Percentiles rank a stretch among this genome's conserved stretches.
phyloP scores from a whole-genome alignment of 1,140 invertebrate genomes.

The Neelides sp. region DNA sequence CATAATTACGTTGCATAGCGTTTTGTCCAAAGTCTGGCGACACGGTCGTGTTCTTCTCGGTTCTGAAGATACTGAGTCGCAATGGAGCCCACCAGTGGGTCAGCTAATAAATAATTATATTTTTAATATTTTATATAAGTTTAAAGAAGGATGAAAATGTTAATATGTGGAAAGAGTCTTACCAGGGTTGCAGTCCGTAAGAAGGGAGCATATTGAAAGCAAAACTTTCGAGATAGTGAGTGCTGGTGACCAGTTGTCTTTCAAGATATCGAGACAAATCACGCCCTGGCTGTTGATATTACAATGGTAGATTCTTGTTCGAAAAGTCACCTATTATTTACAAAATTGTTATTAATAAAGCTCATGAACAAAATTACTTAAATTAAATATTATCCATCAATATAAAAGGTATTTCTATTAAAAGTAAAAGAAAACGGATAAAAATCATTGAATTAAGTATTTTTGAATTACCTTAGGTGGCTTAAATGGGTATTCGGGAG shows the following conservation, averaged over 20 bases:
- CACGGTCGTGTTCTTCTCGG: slow-evolving; percentile 92
- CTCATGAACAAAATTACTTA: not conserved
- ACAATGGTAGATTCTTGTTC: slow-evolving; percentile 90
- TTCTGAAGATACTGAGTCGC: slow-evolving; percentile 96
- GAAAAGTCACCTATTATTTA: slow-evolving; percentile 72
- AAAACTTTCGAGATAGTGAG: slow-evolving; percentile 90
- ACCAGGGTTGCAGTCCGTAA: slow-evolving; percentile 95
- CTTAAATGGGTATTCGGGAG: slow-evolving; percentile 93
- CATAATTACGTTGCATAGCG: slow-evolving; percentile 77
- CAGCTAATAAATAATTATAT: slow-evolving; percentile 47
- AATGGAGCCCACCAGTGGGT: slow-evolving; percentile 94
- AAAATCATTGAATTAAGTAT: not conserved
- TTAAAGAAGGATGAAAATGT: not conserved
- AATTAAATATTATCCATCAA: not conserved
- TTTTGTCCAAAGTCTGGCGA: slow-evolving; percentile 95
- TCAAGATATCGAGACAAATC: slow-evolving; percentile 88
- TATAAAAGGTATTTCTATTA: not conserved
- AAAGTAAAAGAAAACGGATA: not conserved
- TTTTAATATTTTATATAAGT: slow-evolving; percentile 8
- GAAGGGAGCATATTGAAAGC: slow-evolving; percentile 83
- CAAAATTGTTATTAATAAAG: not conserved
- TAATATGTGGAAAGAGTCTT: slow-evolving; percentile 29
- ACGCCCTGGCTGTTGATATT: slow-evolving; percentile 95
- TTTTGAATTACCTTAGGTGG: slow-evolving; percentile 70
- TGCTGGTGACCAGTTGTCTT: slow-evolving; percentile 92